Evolutionary conservation across 2,797 vertebrate species (phyloP).

Genomic region (Peromyscus attwateri): DNA sequence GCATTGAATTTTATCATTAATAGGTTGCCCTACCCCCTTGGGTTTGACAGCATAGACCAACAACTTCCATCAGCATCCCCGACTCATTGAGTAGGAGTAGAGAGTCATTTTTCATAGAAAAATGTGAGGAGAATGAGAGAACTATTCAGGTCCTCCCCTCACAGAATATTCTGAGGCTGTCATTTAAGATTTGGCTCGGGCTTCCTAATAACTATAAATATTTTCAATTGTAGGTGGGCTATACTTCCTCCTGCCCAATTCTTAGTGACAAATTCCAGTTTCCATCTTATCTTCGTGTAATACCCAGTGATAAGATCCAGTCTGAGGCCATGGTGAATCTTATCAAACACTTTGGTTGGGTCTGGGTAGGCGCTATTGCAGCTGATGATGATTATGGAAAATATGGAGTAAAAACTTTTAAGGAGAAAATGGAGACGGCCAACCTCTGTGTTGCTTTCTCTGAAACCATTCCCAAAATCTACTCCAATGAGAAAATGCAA

Average conservation of each 20-base stretch:
- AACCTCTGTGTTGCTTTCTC: conserved; percentile 93
- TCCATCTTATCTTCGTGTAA: conserved; percentile 91
- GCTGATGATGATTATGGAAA: conserved; percentile 94
- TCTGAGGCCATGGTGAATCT: conserved; percentile 91
- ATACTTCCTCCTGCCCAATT: conserved; percentile 90
- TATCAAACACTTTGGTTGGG: conserved; percentile 93
- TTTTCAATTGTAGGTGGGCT: conserved; percentile 90
- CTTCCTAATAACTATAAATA: conserved; percentile 10
- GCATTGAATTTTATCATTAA: background rate
- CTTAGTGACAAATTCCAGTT: conserved; percentile 94
- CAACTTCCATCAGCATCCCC: background rate
- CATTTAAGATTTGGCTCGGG: background rate
- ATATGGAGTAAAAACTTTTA: conserved; percentile 93
- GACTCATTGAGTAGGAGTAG: background rate
- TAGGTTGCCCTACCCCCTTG: background rate
- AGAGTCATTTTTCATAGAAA: background rate
- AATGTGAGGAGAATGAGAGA: background rate
- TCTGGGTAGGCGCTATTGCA: conserved; percentile 93
- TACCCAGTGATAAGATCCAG: conserved; percentile 91
- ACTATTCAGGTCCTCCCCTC: background rate
- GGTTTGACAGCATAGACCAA: too few species aligned
- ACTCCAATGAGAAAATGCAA: conserved; percentile 88
- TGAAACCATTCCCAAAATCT: conserved; percentile 92
- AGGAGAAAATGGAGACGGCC: conserved; percentile 90
- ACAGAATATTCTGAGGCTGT: background rate